These are phyloP conservation scores for Falco columbarius DNA, from an alignment of 2,797 vertebrate genomes.

Conservation along the genomic window DNA sequence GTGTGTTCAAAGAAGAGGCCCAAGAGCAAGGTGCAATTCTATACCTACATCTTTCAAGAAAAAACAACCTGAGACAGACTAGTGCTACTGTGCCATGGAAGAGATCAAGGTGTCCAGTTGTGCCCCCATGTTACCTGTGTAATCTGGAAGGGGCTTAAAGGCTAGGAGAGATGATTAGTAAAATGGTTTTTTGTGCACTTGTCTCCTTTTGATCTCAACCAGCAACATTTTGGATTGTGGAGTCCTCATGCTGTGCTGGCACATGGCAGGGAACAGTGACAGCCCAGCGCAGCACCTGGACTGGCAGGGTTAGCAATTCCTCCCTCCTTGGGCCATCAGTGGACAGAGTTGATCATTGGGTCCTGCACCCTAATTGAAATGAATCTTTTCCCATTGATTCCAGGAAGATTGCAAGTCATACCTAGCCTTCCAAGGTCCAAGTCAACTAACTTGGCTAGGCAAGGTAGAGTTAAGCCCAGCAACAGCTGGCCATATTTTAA, in stretches of 20 bases:
- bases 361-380: not conserved
- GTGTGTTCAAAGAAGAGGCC: not conserved
- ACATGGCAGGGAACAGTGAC: not conserved
- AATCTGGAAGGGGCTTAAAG: not conserved
- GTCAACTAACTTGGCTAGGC: not conserved
- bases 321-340: not conserved
- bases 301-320: not conserved
- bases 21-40: not conserved
- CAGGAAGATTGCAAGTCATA: not conserved
- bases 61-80: not conserved
- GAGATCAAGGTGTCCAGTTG: not conserved
- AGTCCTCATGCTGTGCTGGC: not conserved
- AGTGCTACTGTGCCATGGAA: not conserved
- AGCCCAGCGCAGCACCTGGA: fast-evolving
- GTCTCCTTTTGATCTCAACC: not conserved
- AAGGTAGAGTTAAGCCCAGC: not conserved
- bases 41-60: not conserved
- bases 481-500: not conserved
- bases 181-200: not conserved
- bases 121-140: not conserved
- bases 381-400: not conserved
- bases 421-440: not conserved
- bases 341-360: not conserved
- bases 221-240: not conserved
- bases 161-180: not conserved